A percentile compares a stretch with the other conserved stretches of the same genome.
phyloP scores from a whole-genome alignment of 1,140 invertebrate species.

The Rhizoglyphus robini region DNA sequence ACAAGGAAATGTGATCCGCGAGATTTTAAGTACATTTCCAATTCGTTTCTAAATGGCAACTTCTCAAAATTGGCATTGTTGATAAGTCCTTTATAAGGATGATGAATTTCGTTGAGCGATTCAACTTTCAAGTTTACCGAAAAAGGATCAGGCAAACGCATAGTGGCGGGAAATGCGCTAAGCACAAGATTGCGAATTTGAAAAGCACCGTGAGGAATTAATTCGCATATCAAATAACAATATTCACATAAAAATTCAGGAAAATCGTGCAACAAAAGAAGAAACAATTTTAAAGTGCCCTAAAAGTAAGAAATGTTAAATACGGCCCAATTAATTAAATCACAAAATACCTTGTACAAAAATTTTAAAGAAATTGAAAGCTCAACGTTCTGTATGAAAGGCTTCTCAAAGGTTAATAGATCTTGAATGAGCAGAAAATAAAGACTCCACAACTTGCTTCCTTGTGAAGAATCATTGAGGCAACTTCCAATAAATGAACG shows the following conservation, averaged over 20 bases:
- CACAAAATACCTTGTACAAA: slow-evolving; percentile 54
- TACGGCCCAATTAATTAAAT: neutral
- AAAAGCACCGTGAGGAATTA: slow-evolving; percentile 96
- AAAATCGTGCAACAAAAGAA: slow-evolving; percentile 94
- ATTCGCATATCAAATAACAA: slow-evolving; percentile 98
- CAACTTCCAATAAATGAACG: slow-evolving; percentile 66
- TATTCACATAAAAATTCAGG: slow-evolving; percentile 98
- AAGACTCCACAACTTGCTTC: slow-evolving; percentile 39
- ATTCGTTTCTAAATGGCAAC: neutral
- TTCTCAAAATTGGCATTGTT: neutral
- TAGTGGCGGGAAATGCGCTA: slow-evolving; percentile 81
- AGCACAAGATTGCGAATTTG: slow-evolving; percentile 97
- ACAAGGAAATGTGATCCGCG: neutral
- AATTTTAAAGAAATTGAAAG: slow-evolving; percentile 70
- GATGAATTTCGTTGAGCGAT: slow-evolving; percentile 50
- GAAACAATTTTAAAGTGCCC: slow-evolving; percentile 80
- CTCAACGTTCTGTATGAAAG: slow-evolving; percentile 90
- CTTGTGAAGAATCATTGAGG: neutral
- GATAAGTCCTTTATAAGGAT: neutral
- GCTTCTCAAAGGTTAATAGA: slow-evolving; percentile 89
- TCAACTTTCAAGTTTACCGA: slow-evolving; percentile 93
- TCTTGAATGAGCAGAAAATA: slow-evolving; percentile 79
- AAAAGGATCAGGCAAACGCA: slow-evolving; percentile 94
- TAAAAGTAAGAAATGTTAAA: no score
- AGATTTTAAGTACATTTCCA: neutral